These are phyloP conservation scores for Nysson spinosus DNA, from an alignment of 2,888 invertebrate species.

Conservation along the genomic window DNA sequence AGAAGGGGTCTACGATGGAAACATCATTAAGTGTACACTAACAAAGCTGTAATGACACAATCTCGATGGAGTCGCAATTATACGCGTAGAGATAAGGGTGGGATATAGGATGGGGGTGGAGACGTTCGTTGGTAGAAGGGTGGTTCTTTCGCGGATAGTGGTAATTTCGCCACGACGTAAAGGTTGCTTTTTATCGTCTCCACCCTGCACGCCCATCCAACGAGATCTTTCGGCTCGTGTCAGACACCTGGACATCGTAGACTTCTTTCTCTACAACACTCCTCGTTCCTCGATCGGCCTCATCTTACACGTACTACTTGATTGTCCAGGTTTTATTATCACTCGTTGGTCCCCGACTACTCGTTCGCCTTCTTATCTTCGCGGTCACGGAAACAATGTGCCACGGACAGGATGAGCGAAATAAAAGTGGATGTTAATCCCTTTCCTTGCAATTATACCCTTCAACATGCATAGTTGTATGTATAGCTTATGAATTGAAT, in stretches of 20 bases:
- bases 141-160: conserved; percentile 64
- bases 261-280: conserved; percentile 30
- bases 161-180: conserved; percentile 73
- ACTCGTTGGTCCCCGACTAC: conserved; percentile 63
- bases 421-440: conserved; percentile 45
- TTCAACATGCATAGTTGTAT: no score
- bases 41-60: conserved; percentile 57
- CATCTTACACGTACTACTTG: conserved; percentile 64
- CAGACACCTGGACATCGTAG: conserved; percentile 30
- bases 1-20: background rate
- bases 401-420: conserved; percentile 12
- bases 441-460: conserved; percentile 12
- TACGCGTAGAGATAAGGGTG: conserved; percentile 59
- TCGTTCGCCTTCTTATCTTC: conserved; percentile 44
- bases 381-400: conserved; percentile 38
- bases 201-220: conserved; percentile 52
- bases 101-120: conserved; percentile 38
- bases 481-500: no score
- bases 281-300: conserved; percentile 33
- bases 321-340: conserved; percentile 74
- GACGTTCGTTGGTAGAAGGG: conserved; percentile 25
- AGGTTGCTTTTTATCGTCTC: conserved; percentile 72
- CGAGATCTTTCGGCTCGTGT: conserved; percentile 42
- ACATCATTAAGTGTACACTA: conserved; percentile 22
- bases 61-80: conserved; percentile 64